phyloP scores from a whole-genome alignment of 2,113 vertebrate genomes.

The Actenoides hombroni region DNA sequence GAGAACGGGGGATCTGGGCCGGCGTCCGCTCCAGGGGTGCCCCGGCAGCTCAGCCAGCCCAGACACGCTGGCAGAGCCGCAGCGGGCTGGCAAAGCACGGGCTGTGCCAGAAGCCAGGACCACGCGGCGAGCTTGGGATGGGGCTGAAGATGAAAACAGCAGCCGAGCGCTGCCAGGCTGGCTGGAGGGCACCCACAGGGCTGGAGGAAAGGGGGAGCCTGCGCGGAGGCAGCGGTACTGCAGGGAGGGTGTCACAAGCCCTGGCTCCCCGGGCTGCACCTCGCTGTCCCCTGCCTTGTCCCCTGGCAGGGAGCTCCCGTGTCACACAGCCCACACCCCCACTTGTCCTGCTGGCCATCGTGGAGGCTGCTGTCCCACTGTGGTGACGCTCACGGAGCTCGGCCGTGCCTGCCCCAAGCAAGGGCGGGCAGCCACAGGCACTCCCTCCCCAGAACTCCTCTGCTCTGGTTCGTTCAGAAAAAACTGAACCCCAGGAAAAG shows the following conservation, averaged over 20 bases:
- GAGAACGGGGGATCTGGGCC: fast-evolving
- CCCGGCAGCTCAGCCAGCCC: background rate
- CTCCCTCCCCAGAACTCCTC: background rate
- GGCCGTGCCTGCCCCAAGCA: background rate
- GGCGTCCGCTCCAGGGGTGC: background rate
- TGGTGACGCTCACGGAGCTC: background rate
- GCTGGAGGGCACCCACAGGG: background rate
- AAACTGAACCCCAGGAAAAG: background rate
- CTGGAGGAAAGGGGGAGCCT: background rate
- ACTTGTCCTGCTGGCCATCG: fast-evolving
- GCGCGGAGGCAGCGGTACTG: background rate
- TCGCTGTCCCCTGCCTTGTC: background rate
- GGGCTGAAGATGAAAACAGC: background rate
- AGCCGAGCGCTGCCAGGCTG: background rate
- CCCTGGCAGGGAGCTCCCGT: background rate
- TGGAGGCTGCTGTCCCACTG: background rate
- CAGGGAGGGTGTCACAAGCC: fast-evolving
- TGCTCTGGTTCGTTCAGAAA: background rate
- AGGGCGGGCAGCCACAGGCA: background rate
- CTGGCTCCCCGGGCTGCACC: background rate
- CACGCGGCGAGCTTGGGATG: fast-evolving
- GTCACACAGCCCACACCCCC: background rate
- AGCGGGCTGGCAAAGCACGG: background rate
- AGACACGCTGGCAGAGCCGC: background rate
- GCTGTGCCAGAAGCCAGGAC: background rate